Conservation (phyloP, 1,140 invertebrate genomes). For the Cherax quadricarinatus region DNA sequence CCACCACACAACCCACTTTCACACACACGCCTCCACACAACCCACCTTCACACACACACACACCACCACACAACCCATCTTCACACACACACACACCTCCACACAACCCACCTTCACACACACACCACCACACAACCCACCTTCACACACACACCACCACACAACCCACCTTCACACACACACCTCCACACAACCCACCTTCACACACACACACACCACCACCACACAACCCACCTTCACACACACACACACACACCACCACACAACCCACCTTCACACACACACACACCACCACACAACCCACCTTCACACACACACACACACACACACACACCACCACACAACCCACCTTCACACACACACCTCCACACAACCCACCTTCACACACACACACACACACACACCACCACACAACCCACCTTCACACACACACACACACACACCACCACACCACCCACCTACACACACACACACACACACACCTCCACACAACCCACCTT, state of each 20-base stretch:
- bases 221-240: not conserved
- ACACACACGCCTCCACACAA: constrained; percentile 19
- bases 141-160: not conserved
- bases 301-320: no score
- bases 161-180: constrained; percentile 22
- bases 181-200: constrained; percentile 9
- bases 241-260: not conserved
- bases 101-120: constrained; percentile 20
- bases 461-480: not conserved
- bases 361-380: not conserved
- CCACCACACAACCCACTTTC: not conserved
- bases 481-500: constrained; percentile 1
- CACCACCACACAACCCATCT: constrained; percentile 8
- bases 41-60: not conserved
- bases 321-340: constrained; percentile 22
- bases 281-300: constrained; percentile 22
- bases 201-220: constrained; percentile 27
- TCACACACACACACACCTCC: constrained; percentile 19
- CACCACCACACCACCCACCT: not conserved
- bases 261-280: constrained; percentile 17
- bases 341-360: not conserved
- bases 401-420: constrained; percentile 11
- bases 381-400: no score
- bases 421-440: constrained; percentile 25
- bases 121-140: constrained; percentile 4